Base-by-base conservation (phyloP, 2,888 invertebrate species). In the Phania funesta region DNA sequence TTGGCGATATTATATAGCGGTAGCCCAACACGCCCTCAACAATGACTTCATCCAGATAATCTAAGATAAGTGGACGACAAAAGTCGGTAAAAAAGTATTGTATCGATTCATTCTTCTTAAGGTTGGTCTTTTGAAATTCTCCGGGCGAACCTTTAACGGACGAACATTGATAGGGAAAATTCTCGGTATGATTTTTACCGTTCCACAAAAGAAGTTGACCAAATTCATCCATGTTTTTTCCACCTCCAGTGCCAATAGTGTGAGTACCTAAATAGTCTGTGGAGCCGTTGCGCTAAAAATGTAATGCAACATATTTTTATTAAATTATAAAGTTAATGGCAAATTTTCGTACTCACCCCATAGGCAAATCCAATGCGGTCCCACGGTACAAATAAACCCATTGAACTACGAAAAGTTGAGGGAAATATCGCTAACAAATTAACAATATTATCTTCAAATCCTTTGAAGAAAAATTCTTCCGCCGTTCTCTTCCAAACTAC, bases 291-390 rank as follows among this genome's bases (percentile, higher is more conserved):
- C 96, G 93, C 97, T 97, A 90, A 24, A 65, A 48, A 20, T 0
- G 2, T 20, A 3, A 1, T n/a, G n/a, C n/a, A n/a, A n/a, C n/a
- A n/a, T n/a, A n/a, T n/a, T n/a, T 7, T 1, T 20, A 22, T 20
- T 18, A 18, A 35, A 2, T 9, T 9, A 35, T 8, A 35, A 35
- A 2, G 9, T 7, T 44, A 1, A 7, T 44, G n/a, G 41, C 18
- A 18, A 4, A 20, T 29, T 52, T 32, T 52, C 1, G 26, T 54
- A 58, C 86, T 86, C 90, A 94, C 94, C 89, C 90, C 92, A 87
- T 96, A 97, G 89, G 97, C 97, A 93, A 96, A 95, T 11, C 96
- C 98, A 87, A 98, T 96, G 86, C 93, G 93, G 86, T 97, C 97
- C 84, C 94, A 94, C 0, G 93, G 93, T 0, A 93, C 92, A 46